A percentile compares a stretch with the other conserved stretches of the same genome.
Conservation (phyloP, 2,888 invertebrate species). For the Cotesia congregata region DNA sequence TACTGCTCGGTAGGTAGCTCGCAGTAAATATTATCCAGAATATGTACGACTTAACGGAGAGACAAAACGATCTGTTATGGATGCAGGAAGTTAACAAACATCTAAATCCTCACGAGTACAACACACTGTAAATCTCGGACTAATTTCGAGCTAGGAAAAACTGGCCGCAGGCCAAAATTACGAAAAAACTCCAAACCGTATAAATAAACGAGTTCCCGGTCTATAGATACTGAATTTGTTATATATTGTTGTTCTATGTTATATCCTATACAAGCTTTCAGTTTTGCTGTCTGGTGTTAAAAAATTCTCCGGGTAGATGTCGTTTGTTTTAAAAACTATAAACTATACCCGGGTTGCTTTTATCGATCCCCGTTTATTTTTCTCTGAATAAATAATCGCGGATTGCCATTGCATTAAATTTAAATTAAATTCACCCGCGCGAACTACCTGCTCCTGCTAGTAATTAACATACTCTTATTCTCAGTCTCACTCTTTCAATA, state of each 20-base stretch:
- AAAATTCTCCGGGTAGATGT: neutral
- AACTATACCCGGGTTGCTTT: neutral
- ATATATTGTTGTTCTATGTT: neutral
- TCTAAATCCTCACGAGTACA: conserved; percentile 53
- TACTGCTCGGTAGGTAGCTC: neutral
- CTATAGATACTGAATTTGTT: neutral
- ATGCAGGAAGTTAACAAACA: conserved; percentile 52
- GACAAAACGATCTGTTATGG: neutral
- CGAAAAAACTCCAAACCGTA: conserved; percentile 23
- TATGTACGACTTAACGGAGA: conserved; percentile 2
- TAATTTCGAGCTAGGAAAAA: conserved; percentile 54
- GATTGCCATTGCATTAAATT: neutral
- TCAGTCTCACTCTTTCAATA: too few species aligned
- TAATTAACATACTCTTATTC: too few species aligned
- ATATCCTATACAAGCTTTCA: conserved; percentile 4
- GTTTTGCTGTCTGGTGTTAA: neutral
- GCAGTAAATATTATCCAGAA: neutral
- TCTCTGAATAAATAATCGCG: neutral
- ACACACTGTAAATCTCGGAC: conserved; percentile 58
- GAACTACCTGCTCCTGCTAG: too few species aligned
- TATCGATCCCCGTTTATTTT: neutral
- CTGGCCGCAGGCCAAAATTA: conserved; percentile 53
- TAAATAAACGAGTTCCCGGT: conserved; percentile 18
- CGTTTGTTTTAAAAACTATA: neutral
- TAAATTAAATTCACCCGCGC: neutral